Evolutionary conservation across 2,113 vertebrate genomes (phyloP).

Genomic region (Psittacus erithacus): DNA sequence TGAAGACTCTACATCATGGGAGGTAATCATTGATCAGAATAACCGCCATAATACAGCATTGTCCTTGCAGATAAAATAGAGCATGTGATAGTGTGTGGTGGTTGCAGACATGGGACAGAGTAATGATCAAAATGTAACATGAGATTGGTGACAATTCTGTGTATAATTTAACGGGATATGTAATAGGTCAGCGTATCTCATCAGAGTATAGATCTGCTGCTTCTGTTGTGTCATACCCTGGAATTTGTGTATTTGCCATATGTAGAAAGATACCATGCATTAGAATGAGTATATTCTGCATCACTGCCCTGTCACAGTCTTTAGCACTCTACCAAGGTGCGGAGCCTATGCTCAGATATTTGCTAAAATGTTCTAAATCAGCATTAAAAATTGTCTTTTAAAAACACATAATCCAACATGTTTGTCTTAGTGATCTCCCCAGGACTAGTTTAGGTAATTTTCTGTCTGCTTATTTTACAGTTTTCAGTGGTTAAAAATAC

Average conservation of each 20-base stretch:
- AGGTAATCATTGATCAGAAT: neutral
- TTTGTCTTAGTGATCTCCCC: neutral
- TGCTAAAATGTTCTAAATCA: neutral
- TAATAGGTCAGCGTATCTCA: neutral
- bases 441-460: neutral
- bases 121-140: neutral
- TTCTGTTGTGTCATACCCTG: neutral
- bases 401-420: neutral
- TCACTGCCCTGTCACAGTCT: neutral
- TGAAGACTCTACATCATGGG: neutral
- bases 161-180: neutral
- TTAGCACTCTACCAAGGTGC: accelerated
- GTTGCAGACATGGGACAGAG: neutral
- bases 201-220: neutral
- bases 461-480: neutral
- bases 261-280: neutral
- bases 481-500: neutral
- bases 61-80: neutral
- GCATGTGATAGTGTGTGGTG: neutral
- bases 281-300: neutral
- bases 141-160: neutral
- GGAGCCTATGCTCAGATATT: neutral
- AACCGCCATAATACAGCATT: accelerated
- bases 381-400: neutral
- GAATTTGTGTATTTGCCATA: neutral